Conservation (phyloP, 2,888 invertebrate genomes). For the Acanthosoma haemorrhoidale region DNA sequence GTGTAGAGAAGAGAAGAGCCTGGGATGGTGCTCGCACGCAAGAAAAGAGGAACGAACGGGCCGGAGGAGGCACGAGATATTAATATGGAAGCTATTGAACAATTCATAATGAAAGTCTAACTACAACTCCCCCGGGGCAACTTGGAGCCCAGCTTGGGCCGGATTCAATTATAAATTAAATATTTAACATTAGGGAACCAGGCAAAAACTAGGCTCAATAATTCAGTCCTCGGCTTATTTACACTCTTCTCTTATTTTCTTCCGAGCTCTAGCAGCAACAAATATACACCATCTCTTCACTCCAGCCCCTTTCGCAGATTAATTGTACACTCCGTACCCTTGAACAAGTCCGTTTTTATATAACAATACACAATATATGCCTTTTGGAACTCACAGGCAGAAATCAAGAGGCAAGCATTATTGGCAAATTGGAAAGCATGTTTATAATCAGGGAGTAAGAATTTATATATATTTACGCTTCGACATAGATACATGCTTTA, state of each 20-base stretch:
- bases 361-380: no score
- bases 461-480: no score
- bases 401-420: no score
- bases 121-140: conserved; percentile 33
- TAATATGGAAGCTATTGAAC: conserved; percentile 36
- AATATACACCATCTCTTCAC: not conserved
- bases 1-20: not conserved
- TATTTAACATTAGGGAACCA: conserved; percentile 36
- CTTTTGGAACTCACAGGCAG: no score
- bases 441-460: no score
- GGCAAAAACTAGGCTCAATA: conserved; percentile 36
- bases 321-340: no score
- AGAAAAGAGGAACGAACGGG: not conserved
- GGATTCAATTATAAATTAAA: conserved; percentile 39
- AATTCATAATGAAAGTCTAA: conserved; percentile 37
- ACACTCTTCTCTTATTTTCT: conserved; percentile 30
- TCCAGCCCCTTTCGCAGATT: not conserved
- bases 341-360: no score
- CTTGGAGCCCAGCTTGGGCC: conserved; percentile 20
- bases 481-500: no score
- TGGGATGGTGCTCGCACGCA: not conserved
- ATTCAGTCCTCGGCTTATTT: conserved; percentile 35
- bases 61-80: conserved; percentile 7
- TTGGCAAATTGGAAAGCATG: no score
- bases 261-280: not conserved